Evolutionary conservation across 2,888 invertebrate species (phyloP).

Genomic region (Patella ulyssiponensis): DNA sequence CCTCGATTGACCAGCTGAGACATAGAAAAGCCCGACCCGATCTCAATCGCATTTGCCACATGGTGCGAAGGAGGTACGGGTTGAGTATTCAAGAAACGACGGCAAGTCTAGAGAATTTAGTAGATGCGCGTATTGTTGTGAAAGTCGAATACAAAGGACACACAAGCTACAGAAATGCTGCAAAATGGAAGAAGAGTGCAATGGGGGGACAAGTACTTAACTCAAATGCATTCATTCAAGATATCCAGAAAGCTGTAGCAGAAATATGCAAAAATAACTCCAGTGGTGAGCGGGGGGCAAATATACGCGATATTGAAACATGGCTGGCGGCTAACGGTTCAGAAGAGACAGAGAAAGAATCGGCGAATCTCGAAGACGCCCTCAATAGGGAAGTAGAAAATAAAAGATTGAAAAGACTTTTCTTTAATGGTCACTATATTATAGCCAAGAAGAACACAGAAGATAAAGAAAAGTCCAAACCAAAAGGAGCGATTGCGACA

Average conservation of each 20-base stretch:
- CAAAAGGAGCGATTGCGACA: not conserved
- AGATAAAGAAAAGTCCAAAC: not conserved
- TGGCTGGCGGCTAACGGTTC: conserved; percentile 39
- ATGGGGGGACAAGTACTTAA: conserved; percentile 63
- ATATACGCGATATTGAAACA: conserved; percentile 46
- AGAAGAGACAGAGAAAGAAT: conserved; percentile 4
- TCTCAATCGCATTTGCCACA: conserved; percentile 85
- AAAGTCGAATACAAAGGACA: conserved; percentile 90
- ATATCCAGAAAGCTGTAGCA: conserved; percentile 29
- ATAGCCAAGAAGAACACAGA: not conserved
- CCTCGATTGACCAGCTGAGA: conserved; percentile 87
- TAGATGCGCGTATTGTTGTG: conserved; percentile 82
- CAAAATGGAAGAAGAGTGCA: conserved; percentile 78
- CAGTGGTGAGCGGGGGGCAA: conserved; percentile 32
- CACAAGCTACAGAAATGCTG: conserved; percentile 87
- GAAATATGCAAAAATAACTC: not conserved
- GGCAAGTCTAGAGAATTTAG: conserved; percentile 81
- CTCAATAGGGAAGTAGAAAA: conserved; percentile 22
- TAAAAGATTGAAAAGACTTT: conserved; percentile 12
- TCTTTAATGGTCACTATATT: conserved; percentile 4
- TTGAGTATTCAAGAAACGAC: conserved; percentile 77
- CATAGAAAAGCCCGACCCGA: conserved; percentile 87
- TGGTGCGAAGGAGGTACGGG: conserved; percentile 82
- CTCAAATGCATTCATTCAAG: conserved; percentile 36
- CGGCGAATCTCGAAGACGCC: conserved; percentile 19